Evolutionary conservation across 2,797 vertebrate species (phyloP).

Genomic region (Phoxinus dragarum): DNA sequence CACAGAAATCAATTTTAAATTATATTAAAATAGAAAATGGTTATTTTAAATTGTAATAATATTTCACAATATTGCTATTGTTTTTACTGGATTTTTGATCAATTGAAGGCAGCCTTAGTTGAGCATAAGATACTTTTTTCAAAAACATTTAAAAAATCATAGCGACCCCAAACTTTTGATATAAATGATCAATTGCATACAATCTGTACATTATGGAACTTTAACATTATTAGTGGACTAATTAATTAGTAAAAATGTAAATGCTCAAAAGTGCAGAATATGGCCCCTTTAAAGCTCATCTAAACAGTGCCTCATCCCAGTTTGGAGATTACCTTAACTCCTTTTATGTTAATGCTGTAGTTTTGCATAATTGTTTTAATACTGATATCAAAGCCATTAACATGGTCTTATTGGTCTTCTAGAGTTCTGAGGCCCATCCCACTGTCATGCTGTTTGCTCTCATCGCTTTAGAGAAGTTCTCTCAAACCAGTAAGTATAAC

Average conservation of each 20-base stretch:
- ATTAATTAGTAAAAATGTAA: not conserved
- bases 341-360: not conserved
- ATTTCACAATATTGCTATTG: not conserved
- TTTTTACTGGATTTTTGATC: not conserved
- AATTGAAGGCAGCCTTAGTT: not conserved
- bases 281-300: not conserved
- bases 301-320: not conserved
- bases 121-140: not conserved
- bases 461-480: conserved; percentile 99
- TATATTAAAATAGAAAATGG: not conserved
- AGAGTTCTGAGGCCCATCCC: conserved; percentile 96
- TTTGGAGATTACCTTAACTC: not conserved
- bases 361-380: not conserved
- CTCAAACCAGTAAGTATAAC: conserved; percentile 93
- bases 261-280: not conserved
- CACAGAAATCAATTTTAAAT: not conserved
- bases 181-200: not conserved
- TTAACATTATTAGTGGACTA: not conserved
- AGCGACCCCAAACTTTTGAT: not conserved
- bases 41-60: not conserved
- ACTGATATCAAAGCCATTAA: not conserved
- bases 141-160: not conserved
- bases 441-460: conserved; percentile 99
- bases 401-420: conserved; percentile 47
- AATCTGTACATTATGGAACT: not conserved